Conservation (phyloP, 2,113 vertebrate species). For the Philantomba maxwellii region DNA sequence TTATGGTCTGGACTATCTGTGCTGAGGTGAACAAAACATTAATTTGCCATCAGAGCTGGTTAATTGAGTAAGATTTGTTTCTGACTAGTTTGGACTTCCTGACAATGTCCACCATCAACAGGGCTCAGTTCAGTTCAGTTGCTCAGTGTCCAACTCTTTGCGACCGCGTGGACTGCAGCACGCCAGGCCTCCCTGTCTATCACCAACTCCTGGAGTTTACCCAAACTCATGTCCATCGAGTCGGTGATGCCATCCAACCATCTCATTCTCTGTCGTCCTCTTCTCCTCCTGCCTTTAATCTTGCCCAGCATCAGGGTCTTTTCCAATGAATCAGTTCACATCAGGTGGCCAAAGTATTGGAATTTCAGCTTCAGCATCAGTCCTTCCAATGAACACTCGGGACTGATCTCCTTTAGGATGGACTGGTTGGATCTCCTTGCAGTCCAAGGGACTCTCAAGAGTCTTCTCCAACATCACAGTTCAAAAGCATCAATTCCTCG, state of each 20-base stretch:
- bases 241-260: background rate
- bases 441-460: background rate
- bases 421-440: background rate
- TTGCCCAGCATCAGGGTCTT: background rate
- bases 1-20: background rate
- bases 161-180: fast-evolving
- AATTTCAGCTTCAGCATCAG: background rate
- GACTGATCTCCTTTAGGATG: background rate
- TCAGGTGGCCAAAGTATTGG: background rate
- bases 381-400: background rate
- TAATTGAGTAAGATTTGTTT: background rate
- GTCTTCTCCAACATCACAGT: background rate
- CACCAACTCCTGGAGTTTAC: background rate
- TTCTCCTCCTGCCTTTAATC: background rate
- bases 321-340: background rate
- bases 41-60: background rate
- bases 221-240: background rate
- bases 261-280: background rate
- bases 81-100: background rate
- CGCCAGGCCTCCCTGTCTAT: background rate
- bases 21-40: background rate
- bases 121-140: background rate
- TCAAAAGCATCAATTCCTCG: background rate
- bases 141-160: background rate
- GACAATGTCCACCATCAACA: background rate